Percentiles rank a stretch among this genome's conserved stretches.
Conservation (phyloP, 2,113 vertebrate species). For the Probosciger aterrimus region DNA sequence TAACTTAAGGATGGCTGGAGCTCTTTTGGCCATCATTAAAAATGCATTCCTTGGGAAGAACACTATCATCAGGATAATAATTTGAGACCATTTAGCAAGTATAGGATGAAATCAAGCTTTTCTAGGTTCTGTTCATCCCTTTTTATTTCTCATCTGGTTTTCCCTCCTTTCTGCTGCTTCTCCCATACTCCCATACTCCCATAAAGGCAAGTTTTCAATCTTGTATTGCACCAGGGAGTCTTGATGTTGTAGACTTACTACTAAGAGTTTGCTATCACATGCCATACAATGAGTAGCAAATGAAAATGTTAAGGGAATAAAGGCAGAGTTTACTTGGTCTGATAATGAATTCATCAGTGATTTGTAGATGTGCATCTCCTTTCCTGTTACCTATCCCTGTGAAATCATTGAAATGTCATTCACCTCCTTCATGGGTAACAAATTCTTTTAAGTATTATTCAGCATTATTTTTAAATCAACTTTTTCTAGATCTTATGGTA, state of each 20-base stretch:
- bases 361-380: not conserved
- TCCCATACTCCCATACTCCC: not conserved
- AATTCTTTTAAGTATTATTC: not conserved
- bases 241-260: not conserved
- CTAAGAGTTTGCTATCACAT: not conserved
- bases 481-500: not conserved
- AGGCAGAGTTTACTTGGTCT: not conserved
- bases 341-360: not conserved
- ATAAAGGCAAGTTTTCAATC: not conserved
- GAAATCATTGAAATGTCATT: not conserved
- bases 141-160: not conserved
- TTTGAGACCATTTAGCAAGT: not conserved
- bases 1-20: constrained; percentile 17
- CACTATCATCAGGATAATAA: not conserved
- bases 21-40: not conserved
- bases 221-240: not conserved
- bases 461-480: not conserved
- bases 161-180: not conserved
- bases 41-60: not conserved
- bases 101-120: not conserved
- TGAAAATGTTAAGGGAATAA: not conserved
- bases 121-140: not conserved
- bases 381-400: not conserved
- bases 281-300: not conserved
- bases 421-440: not conserved